Conservation (phyloP, 2,797 vertebrate genomes). For the Macropus fuliginosus region DNA sequence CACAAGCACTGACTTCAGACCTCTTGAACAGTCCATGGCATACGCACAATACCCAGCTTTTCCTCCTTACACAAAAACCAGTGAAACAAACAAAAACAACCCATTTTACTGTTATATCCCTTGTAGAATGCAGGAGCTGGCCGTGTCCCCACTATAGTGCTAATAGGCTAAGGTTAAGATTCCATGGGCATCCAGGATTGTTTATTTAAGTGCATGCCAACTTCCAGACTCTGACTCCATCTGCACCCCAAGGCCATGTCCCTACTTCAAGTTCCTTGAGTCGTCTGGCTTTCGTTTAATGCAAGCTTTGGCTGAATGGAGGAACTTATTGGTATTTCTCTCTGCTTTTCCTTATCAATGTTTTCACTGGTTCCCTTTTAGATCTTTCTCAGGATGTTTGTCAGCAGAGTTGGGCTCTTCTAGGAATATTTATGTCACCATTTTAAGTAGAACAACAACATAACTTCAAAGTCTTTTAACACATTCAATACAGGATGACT, state of each 20-base stretch:
- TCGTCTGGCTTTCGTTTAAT: background rate
- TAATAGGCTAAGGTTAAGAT: background rate
- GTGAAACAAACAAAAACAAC: too few species aligned
- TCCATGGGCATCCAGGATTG: background rate
- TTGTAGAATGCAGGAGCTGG: background rate
- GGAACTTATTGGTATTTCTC: too few species aligned
- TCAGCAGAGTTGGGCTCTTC: background rate
- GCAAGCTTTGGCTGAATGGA: background rate
- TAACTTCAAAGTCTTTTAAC: background rate
- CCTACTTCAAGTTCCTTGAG: background rate
- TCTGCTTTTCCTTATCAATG: too few species aligned
- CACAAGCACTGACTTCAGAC: background rate
- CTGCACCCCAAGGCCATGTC: background rate
- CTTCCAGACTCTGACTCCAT: background rate
- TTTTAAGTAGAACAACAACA: background rate
- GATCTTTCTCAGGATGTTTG: background rate
- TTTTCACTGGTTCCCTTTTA: too few species aligned
- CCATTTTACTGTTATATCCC: background rate
- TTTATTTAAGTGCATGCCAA: background rate
- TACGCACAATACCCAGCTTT: background rate
- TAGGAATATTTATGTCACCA: background rate
- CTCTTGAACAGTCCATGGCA: background rate
- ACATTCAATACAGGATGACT: background rate
- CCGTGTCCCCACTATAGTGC: background rate
- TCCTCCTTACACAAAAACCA: background rate